Evolutionary conservation across 2,888 invertebrate species (phyloP), one percentile per base, ranked within the genome.

Genomic region (Temnothorax rugatulus): DNA sequence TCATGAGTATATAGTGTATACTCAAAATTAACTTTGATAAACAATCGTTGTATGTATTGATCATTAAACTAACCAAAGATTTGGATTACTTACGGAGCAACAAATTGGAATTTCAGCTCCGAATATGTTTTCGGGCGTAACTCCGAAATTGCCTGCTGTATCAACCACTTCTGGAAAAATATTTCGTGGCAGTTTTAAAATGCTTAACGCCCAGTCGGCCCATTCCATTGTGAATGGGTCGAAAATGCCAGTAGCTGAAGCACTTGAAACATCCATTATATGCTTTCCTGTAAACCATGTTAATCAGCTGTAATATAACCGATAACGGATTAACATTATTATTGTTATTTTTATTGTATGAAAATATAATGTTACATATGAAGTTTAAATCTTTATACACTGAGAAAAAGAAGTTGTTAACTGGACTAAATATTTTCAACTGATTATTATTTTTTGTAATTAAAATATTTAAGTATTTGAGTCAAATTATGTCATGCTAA

Each of bases 191-290:
- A 99, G 96, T 84, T 96, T 96, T 90, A 99, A 96, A 50, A 98
- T 93, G 21, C 95, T 95, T 89, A 97, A 96, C 13, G 97, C 96
- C 96, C 97, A 97, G 9, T 95, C 95, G 0, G 98, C 97, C 99
- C 99, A 99, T 86, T 96, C 95, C 95, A 98, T 96, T 86, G 97
- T 97, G 94, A 98, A 99, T 0, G 99, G 99, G 95, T 99, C 99
- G 94, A 96, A 99, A 91, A 99, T 96, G 1, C 99, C 99, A 0
- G 99, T 99, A 1, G 98, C 97, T 52, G 98, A 98, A 1, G 98
- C 98, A 90, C 97, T 98, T 0, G 98, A 98, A n/a, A 97, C 97
- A 93, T 99, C 99, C 0, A 98, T 97, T 83, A 98, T 96, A 94
- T 98, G 98, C 41, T 89, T 91, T 25, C 95, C 94, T 94, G 13